Base-by-base conservation (phyloP, 2,888 invertebrate species). In the Scaptomyza polygonia region DNA sequence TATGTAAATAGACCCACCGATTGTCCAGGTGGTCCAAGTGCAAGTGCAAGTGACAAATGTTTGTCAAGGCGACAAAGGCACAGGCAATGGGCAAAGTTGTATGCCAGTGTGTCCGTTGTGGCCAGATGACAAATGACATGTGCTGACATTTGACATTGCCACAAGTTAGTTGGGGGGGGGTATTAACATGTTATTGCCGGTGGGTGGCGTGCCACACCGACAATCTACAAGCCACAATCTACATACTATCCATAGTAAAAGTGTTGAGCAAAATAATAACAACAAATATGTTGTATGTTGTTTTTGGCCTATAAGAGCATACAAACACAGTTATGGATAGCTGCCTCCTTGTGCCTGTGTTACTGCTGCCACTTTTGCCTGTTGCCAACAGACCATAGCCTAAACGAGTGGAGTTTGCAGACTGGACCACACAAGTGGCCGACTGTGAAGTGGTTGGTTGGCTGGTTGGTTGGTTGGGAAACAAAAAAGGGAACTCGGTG, bases 81-180 rank as follows among this genome's bases (percentile, higher is more conserved):
- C 62, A 65, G 68, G 25, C 25, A 47, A 52, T 51, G 40, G 30
- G 5, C n/a, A n/a, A n/a, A 40, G 43, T 16, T 27, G 43, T 32
- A 25, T n/a, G 25, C 25, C 25, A 25, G 21, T 57, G 51, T 53
- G 11, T 11, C 2, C 43, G 34, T 14, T 40, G 40, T 40, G 21
- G 16, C 32, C 18, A 44, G 54, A 58, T 77, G 84, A 87, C 84
- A 84, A 88, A 87, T 88, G 72, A 77, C 80, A 76, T 72, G 76
- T 73, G 72, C 75, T 78, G 88, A 88, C 88, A 87, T 77, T 84
- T 88, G 86, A 84, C 86, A 84, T 84, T 67, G 72, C 58, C 48
- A 67, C 61, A 42, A 70, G 54, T 54, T 39, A 39, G 47, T 39
- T 49, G 42, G 56, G 71, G 16, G 39, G 42, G 56, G 71, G 16